Conservation (phyloP, 2,113 vertebrate species). For the Leucopternis melanops region DNA sequence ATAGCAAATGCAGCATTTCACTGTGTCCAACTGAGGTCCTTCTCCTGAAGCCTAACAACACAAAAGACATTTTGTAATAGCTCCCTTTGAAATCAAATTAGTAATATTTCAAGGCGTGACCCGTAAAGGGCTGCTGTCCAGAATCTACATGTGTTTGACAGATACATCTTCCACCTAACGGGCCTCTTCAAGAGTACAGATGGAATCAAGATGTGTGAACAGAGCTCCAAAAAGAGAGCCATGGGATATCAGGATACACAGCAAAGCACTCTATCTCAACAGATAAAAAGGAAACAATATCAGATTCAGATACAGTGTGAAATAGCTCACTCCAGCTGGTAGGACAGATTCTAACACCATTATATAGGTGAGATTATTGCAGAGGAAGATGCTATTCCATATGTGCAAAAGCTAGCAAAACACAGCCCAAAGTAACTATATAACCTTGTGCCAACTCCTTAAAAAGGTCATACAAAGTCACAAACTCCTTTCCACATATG, state of each 20-base stretch:
- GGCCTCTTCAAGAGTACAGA: constrained; percentile 41
- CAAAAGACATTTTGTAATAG: constrained; percentile 62
- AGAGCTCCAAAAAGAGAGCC: constrained; percentile 17
- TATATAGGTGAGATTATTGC: not conserved
- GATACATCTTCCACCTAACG: constrained; percentile 34
- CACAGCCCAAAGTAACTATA: not conserved
- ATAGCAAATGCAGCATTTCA: constrained; percentile 5
- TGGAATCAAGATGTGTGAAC: constrained; percentile 67
- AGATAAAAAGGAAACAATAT: constrained; percentile 40
- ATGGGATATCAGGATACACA: not conserved
- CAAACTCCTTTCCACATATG: not conserved
- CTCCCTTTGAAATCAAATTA: constrained; percentile 63
- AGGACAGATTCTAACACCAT: constrained; percentile 3
- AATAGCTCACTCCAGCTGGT: constrained; percentile 3
- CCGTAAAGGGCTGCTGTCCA: constrained; percentile 52
- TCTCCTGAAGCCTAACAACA: constrained; percentile 41
- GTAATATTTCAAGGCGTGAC: constrained; percentile 56
- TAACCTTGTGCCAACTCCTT: not conserved
- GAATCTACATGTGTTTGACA: constrained; percentile 56
- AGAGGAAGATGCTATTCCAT: not conserved
- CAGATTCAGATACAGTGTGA: constrained; percentile 9
- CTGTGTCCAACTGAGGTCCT: constrained; percentile 26
- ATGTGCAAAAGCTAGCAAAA: not conserved
- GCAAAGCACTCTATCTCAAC: not conserved
- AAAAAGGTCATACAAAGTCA: not conserved